phyloP scores from a whole-genome alignment of 1,140 invertebrate genomes.

The Brachionus koreanus region DNA sequence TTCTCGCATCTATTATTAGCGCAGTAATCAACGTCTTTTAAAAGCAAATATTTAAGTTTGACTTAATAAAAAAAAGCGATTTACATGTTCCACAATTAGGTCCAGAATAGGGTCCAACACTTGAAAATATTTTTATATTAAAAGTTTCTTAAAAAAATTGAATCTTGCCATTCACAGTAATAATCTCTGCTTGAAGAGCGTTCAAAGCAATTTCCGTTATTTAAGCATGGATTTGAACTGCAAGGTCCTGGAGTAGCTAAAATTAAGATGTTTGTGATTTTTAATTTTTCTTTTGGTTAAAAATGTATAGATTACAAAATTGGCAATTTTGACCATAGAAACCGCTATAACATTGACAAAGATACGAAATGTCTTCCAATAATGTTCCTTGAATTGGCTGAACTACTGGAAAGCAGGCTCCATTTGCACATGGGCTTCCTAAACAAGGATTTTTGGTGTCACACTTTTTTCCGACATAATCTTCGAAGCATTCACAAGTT shows the following conservation, averaged over 20 bases:
- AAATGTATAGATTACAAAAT: background rate
- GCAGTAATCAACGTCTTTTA: constrained; percentile 23
- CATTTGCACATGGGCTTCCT: background rate
- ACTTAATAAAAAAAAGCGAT: background rate
- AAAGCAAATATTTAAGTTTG: background rate
- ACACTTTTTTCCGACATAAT: constrained; percentile 17
- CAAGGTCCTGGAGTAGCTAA: background rate
- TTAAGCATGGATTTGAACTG: constrained; percentile 33
- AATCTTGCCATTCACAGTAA: constrained; percentile 9
- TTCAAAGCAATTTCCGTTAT: constrained; percentile 15
- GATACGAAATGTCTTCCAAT: background rate
- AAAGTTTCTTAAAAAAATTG: background rate
- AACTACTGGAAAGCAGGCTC: constrained; percentile 33
- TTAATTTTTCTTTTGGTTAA: background rate
- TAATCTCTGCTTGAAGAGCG: background rate
- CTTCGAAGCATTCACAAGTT: background rate
- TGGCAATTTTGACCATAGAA: constrained; percentile 20
- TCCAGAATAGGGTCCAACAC: constrained; percentile 24
- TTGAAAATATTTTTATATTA: background rate
- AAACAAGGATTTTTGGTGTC: background rate
- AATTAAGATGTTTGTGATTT: background rate
- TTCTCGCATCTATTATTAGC: constrained; percentile 61
- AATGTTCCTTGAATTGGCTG: background rate
- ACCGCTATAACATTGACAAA: constrained; percentile 32
- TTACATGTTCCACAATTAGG: constrained; percentile 34